Evolutionary conservation across 1,140 invertebrate species (phyloP).

Genomic region (Psilanteris sp.): DNA sequence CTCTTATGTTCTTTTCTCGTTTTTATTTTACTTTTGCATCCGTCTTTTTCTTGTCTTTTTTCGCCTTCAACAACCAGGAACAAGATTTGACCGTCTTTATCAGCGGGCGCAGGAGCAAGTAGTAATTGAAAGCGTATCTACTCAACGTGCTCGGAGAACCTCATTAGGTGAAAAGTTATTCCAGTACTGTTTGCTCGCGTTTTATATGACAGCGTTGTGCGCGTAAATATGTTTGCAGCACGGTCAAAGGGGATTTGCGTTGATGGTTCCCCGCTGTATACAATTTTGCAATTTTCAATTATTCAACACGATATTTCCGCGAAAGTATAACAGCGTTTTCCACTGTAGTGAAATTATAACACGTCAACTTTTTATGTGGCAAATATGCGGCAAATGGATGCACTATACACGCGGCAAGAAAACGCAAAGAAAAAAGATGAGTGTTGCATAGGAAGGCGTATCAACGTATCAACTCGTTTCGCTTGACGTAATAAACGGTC

Average conservation of each 20-base stretch:
- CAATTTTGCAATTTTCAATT: constrained; percentile 62
- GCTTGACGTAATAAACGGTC: constrained; percentile 3
- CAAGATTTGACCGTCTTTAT: constrained; percentile 57
- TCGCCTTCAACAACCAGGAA: constrained; percentile 13
- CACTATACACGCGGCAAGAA: background rate
- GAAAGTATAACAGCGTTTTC: constrained; percentile 42
- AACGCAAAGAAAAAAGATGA: background rate
- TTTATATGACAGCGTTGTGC: constrained; percentile 45
- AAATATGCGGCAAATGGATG: background rate
- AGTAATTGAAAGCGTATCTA: constrained; percentile 62
- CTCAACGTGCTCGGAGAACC: constrained; percentile 56
- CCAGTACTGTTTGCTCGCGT: constrained; percentile 50
- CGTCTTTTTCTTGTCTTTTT: constrained; percentile 9
- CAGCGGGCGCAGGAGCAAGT: constrained; percentile 42
- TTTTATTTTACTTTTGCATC: constrained; percentile 1
- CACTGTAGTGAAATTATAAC: constrained; percentile 38
- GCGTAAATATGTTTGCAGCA: constrained; percentile 22
- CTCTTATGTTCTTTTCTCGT: background rate
- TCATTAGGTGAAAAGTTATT: constrained; percentile 63
- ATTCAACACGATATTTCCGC: constrained; percentile 52
- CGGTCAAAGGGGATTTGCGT: constrained; percentile 61
- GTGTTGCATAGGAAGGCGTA: background rate
- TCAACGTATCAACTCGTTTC: constrained; percentile 10
- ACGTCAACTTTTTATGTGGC: constrained; percentile 32
- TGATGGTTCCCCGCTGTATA: constrained; percentile 53